Evolutionary conservation across 2,113 vertebrate genomes (phyloP).

Genomic region (Gnathonemus echidnorhynchus): DNA sequence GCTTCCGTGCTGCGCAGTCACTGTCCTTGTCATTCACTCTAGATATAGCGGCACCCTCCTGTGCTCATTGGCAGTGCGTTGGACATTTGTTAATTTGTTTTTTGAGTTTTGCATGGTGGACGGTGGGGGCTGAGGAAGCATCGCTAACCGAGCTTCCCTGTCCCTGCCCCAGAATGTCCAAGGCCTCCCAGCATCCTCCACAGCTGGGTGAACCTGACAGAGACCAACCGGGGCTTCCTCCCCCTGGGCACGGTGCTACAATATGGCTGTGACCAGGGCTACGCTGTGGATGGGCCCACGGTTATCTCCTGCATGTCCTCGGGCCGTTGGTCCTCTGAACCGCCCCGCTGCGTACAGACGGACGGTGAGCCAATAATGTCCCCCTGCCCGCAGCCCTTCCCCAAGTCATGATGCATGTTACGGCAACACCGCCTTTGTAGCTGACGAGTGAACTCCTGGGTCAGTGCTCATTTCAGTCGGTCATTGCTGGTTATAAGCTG

Average conservation of each 20-base stretch:
- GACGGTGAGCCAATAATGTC: slow-evolving; percentile 41
- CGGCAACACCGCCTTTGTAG: not conserved
- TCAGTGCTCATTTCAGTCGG: not conserved
- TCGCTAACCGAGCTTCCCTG: not conserved
- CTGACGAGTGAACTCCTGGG: not conserved
- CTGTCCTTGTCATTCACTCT: not conserved
- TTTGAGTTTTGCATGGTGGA: not conserved
- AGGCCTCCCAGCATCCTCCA: slow-evolving; percentile 51
- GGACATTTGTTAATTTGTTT: not conserved
- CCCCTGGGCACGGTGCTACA: slow-evolving; percentile 53
- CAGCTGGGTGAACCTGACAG: slow-evolving; percentile 53
- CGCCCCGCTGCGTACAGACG: slow-evolving; percentile 52
- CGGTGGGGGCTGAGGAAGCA: not conserved
- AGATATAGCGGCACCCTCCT: not conserved
- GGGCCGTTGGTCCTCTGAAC: slow-evolving; percentile 52
- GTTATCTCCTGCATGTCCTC: slow-evolving; percentile 52
- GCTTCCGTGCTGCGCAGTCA: not conserved
- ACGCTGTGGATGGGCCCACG: slow-evolving; percentile 49
- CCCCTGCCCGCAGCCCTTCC: not conserved
- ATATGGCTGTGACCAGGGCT: slow-evolving; percentile 58
- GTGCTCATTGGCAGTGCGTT: not conserved
- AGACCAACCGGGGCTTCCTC: slow-evolving; percentile 60
- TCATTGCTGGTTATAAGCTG: not conserved
- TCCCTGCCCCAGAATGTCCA: slow-evolving; percentile 41
- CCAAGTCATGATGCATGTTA: not conserved